Evolutionary conservation across 1,140 invertebrate species (phyloP).

Genomic region (Listronotus bonariensis): DNA sequence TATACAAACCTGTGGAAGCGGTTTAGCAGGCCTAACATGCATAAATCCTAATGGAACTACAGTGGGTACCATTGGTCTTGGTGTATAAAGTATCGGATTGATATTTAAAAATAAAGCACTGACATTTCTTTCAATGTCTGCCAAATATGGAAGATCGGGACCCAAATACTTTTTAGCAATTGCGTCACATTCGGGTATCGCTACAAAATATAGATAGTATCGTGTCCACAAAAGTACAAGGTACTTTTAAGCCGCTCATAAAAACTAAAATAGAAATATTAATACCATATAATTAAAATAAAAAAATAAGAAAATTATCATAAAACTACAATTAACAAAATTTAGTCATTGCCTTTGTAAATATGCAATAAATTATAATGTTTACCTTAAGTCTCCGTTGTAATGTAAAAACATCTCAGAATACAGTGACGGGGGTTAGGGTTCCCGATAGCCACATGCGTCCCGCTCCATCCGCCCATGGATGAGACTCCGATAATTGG

Average conservation of each 20-base stretch:
- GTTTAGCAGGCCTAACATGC: constrained; percentile 55
- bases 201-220: constrained; percentile 42
- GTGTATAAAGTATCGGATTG: constrained; percentile 56
- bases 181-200: constrained; percentile 45
- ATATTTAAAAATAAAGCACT: constrained; percentile 60
- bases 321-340: too few relatives aligned
- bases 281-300: too few relatives aligned
- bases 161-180: constrained; percentile 55
- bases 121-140: constrained; percentile 58
- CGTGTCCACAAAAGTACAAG: constrained; percentile 40
- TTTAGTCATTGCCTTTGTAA: too few relatives aligned
- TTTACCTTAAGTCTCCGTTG: constrained; percentile 5
- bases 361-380: too few relatives aligned
- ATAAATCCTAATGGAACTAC: constrained; percentile 58
- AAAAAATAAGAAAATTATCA: too few relatives aligned
- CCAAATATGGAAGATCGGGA: constrained; percentile 53
- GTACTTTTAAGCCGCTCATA: constrained; percentile 34
- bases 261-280: constrained; percentile 16
- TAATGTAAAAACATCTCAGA: constrained; percentile 32
- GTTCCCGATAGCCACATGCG: constrained; percentile 33
- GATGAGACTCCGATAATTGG: constrained; percentile 34
- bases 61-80: constrained; percentile 57
- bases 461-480: constrained; percentile 30
- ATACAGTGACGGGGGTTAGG: constrained; percentile 31
- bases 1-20: constrained; percentile 47